Evolutionary conservation across 2,888 invertebrate genomes (phyloP).

Genomic region (Tillus elongatus): DNA sequence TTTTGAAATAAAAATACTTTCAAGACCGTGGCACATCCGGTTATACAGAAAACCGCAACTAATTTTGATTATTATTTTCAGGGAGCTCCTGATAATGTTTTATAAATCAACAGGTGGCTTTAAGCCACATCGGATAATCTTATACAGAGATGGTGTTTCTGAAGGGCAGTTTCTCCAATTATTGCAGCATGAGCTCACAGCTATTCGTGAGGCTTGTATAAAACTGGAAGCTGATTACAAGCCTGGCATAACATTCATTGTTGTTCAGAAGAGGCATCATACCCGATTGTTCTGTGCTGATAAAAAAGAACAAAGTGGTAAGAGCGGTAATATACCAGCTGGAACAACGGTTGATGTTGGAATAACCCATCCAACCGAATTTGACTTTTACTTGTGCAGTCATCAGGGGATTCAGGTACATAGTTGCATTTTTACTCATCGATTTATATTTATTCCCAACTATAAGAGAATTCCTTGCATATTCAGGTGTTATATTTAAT

Average conservation of each 20-base stretch:
- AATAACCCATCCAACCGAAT: conserved; percentile 99
- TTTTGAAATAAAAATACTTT: too few relatives aligned
- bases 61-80: conserved; percentile 22
- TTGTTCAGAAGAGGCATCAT: conserved; percentile 98
- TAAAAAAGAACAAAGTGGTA: conserved; percentile 97
- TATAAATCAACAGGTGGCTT: conserved; percentile 98
- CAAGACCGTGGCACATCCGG: too few relatives aligned
- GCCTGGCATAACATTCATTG: conserved; percentile 97
- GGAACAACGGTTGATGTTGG: conserved; percentile 99
- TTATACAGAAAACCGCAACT: too few relatives aligned
- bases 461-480: too few relatives aligned
- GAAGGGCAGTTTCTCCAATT: conserved; percentile 98
- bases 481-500: too few relatives aligned
- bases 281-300: conserved; percentile 97
- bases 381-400: conserved; percentile 99
- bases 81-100: conserved; percentile 95
- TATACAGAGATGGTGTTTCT: conserved; percentile 98
- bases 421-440: too few relatives aligned
- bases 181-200: conserved; percentile 92
- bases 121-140: conserved; percentile 97
- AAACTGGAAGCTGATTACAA: conserved; percentile 95
- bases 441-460: too few relatives aligned
- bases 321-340: conserved; percentile 98
- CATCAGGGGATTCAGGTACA: conserved; percentile 95
- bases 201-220: conserved; percentile 96